Conservation (phyloP, 2,888 invertebrate genomes). For the Eledona agricola region DNA sequence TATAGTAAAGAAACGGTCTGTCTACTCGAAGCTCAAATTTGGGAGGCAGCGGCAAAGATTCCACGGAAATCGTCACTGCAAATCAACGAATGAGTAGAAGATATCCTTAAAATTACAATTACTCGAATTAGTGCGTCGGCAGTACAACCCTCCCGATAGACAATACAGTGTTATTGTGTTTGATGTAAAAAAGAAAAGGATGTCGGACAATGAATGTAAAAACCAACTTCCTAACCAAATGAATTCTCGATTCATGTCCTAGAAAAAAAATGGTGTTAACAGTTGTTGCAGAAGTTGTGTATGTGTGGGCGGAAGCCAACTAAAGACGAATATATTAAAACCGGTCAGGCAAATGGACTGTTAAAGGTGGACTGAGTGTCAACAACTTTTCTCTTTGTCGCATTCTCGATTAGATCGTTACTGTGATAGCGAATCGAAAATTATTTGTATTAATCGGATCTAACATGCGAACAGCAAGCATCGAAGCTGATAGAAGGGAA, state of each 20-base stretch:
- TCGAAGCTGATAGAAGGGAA: no score
- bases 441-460: no score
- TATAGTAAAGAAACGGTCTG: conserved; percentile 22
- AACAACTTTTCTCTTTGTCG: no score
- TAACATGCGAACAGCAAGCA: no score
- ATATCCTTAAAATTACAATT: not conserved
- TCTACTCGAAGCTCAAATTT: conserved; percentile 15
- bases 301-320: no score
- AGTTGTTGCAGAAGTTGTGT: not conserved
- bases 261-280: conserved; percentile 26
- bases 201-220: conserved; percentile 35
- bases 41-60: conserved; percentile 11
- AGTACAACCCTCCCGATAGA: conserved; percentile 38
- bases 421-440: no score
- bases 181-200: conserved; percentile 41
- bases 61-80: conserved; percentile 13
- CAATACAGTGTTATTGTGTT: conserved; percentile 31
- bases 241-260: conserved; percentile 33
- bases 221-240: conserved; percentile 24
- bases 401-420: no score
- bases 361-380: no score
- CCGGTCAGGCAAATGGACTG: no score
- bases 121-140: conserved; percentile 1
- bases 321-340: no score
- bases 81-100: no score